A percentile compares a stretch with the other conserved stretches of the same genome.
phyloP scores from a whole-genome alignment of 1,140 invertebrate genomes.

The Cherax quadricarinatus region DNA sequence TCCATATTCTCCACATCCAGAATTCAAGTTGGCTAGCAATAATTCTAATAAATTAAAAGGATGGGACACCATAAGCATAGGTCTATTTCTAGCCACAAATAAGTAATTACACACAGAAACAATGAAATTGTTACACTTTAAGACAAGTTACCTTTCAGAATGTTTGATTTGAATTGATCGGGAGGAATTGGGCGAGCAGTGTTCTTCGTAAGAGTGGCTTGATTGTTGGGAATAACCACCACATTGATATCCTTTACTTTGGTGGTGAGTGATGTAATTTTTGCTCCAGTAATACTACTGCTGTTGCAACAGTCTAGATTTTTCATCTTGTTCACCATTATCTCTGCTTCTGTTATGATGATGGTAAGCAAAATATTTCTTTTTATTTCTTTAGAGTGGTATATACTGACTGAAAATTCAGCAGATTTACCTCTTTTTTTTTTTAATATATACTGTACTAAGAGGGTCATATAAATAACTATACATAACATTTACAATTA shows the following conservation, averaged over 20 bases:
- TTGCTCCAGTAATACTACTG: background rate
- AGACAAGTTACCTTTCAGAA: constrained; percentile 86
- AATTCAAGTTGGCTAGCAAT: too few relatives aligned
- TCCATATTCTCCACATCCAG: too few relatives aligned
- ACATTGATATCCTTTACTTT: constrained; percentile 73
- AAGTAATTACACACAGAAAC: too few relatives aligned
- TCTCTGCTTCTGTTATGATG: constrained; percentile 44
- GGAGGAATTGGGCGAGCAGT: constrained; percentile 85
- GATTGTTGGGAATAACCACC: constrained; percentile 78
- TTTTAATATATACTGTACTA: background rate
- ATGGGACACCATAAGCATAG: too few relatives aligned
- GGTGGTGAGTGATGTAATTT: background rate
- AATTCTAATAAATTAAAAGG: too few relatives aligned
- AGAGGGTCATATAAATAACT: background rate
- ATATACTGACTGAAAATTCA: background rate
- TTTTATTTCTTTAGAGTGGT: too few relatives aligned
- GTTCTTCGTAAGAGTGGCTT: constrained; percentile 76
- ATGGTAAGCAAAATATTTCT: background rate
- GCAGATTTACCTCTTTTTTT: too few relatives aligned
- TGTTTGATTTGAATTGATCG: constrained; percentile 95
- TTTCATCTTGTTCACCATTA: constrained; percentile 53
- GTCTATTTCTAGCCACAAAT: too few relatives aligned
- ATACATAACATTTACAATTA: too few relatives aligned
- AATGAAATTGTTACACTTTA: background rate
- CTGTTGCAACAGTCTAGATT: constrained; percentile 20